phyloP scores from a whole-genome alignment of 2,888 invertebrate genomes.

The Eremobia ochroleuca region DNA sequence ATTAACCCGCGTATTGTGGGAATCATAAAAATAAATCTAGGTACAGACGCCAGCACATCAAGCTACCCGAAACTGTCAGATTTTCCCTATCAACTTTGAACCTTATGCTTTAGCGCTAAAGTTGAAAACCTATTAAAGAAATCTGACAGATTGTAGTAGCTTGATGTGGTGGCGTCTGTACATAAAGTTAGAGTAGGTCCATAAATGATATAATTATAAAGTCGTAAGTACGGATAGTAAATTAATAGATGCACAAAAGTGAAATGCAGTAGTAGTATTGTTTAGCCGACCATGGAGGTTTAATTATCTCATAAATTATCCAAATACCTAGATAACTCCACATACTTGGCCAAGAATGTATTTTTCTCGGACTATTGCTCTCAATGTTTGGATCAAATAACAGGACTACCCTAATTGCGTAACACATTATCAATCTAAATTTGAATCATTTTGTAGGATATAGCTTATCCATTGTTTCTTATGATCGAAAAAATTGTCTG shows the following conservation, averaged over 20 bases:
- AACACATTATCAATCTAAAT: too few species aligned
- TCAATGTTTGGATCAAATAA: not conserved
- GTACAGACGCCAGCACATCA: too few species aligned
- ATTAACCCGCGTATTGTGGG: not conserved
- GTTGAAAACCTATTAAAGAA: too few species aligned
- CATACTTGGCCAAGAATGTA: not conserved
- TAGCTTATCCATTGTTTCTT: too few species aligned
- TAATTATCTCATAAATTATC: not conserved
- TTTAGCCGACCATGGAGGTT: not conserved
- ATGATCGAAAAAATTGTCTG: too few species aligned
- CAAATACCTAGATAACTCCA: not conserved
- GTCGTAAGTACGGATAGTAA: not conserved
- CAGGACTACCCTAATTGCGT: too few species aligned
- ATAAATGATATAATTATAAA: not conserved
- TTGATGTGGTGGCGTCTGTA: too few species aligned
- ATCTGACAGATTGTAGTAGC: too few species aligned
- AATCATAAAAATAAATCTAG: not conserved
- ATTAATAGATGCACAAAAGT: slow-evolving; percentile 15
- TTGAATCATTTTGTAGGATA: too few species aligned
- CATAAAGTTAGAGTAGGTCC: not conserved
- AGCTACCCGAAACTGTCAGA: too few species aligned
- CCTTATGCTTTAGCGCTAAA: too few species aligned
- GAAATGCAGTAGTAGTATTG: not conserved
- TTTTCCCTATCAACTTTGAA: too few species aligned
- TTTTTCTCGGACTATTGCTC: not conserved